These are phyloP conservation scores for Heterodera schachtii DNA, from an alignment of 1,140 invertebrate genomes.

Conservation along the genomic window DNA sequence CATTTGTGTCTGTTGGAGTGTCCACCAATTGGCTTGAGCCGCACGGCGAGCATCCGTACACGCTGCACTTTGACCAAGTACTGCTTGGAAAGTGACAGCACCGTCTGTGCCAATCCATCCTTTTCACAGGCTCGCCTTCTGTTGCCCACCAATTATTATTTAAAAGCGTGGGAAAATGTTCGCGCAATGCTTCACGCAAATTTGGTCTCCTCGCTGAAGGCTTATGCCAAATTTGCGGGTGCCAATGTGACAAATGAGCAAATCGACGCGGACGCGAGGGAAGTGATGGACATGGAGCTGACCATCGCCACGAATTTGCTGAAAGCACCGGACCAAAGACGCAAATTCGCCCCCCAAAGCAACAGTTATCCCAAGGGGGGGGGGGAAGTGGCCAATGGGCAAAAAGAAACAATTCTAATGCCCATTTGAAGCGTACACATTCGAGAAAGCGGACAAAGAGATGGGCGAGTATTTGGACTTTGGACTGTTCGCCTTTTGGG, in stretches of 20 bases:
- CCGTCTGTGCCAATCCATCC: not conserved
- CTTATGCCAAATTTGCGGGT: slow-evolving; percentile 5
- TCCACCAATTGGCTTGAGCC: slow-evolving; percentile 31
- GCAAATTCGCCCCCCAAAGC: slow-evolving; percentile 15
- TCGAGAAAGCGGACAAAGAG: not conserved
- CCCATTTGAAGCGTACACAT: slow-evolving; percentile 3
- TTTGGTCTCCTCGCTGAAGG: slow-evolving; percentile 1
- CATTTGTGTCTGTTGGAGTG: slow-evolving; percentile 23
- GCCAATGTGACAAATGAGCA: slow-evolving; percentile 8
- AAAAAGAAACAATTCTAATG: not conserved
- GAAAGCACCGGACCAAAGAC: slow-evolving; percentile 8
- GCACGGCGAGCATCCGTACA: slow-evolving; percentile 25
- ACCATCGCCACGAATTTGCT: slow-evolving; percentile 11
- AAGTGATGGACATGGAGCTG: slow-evolving; percentile 24
- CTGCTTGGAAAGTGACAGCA: not conserved
- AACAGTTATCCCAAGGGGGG: not conserved
- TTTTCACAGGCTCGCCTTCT: slow-evolving; percentile 6
- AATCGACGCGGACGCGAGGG: slow-evolving; percentile 12
- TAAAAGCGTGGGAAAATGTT: slow-evolving; percentile 21
- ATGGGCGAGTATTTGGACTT: slow-evolving; percentile 7
- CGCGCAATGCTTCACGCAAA: not conserved
- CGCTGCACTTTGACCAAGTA: slow-evolving; percentile 26
- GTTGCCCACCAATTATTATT: slow-evolving; percentile 21
- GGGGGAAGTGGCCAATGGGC: not conserved
- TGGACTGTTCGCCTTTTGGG: not conserved